Percentiles rank a stretch among this genome's conserved stretches.
Evolutionary conservation across 2,113 vertebrate genomes (phyloP).

Genomic region (Parus major): DNA sequence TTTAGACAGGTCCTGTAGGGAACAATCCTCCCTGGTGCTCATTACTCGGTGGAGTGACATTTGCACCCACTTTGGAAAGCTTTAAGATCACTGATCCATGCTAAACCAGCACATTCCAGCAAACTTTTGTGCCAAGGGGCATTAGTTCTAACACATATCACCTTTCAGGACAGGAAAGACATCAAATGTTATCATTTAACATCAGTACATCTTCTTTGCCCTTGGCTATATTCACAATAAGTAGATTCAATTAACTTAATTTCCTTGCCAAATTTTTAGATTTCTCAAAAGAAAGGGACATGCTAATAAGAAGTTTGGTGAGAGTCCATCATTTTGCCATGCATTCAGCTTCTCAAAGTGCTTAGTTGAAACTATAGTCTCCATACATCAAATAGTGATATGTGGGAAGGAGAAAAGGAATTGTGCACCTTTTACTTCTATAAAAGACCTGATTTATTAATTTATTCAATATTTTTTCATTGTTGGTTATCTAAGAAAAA

Average conservation of each 20-base stretch:
- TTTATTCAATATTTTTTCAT: neutral
- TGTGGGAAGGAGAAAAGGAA: neutral
- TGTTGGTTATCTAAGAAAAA: neutral
- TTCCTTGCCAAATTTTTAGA: neutral
- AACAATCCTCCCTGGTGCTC: conserved; percentile 39
- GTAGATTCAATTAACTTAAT: neutral
- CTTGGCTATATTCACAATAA: conserved; percentile 1
- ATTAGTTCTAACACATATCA: conserved; percentile 52
- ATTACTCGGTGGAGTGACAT: conserved; percentile 60
- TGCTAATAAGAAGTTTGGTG: neutral
- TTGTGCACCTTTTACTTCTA: neutral
- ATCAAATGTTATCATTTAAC: conserved; percentile 12
- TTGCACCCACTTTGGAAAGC: conserved; percentile 61
- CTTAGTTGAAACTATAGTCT: neutral
- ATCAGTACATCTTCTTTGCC: conserved; percentile 29
- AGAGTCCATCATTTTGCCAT: neutral
- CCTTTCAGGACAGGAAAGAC: conserved; percentile 56
- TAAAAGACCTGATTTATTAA: neutral
- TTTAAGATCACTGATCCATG: conserved; percentile 70
- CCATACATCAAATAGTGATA: no score
- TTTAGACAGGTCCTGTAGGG: conserved; percentile 55
- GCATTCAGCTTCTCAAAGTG: neutral
- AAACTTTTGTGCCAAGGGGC: conserved; percentile 51
- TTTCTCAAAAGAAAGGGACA: neutral
- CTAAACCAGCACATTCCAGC: conserved; percentile 64